These are phyloP conservation scores for Archaeoteleia sp. DNA, from an alignment of 2,888 invertebrate genomes.

Conservation along the genomic window DNA sequence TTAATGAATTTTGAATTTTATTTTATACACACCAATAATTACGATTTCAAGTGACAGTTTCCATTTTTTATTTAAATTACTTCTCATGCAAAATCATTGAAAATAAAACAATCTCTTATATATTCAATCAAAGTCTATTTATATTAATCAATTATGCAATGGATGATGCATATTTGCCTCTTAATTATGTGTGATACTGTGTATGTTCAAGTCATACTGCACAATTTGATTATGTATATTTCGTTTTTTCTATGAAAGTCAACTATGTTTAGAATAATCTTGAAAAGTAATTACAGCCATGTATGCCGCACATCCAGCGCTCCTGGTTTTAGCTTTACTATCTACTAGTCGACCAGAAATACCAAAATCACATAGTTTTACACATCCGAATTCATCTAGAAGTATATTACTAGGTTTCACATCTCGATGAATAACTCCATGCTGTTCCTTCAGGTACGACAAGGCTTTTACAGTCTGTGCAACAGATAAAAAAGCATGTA, in stretches of 20 bases:
- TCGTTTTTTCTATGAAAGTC: no score
- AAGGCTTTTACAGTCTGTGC: constrained; percentile 94
- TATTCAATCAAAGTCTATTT: no score
- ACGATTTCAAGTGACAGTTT: neutral
- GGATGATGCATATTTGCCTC: no score
- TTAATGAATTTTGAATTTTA: no score
- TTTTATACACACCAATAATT: no score
- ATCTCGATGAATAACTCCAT: constrained; percentile 98
- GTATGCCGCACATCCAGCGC: constrained; percentile 98
- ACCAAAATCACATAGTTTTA: constrained; percentile 99
- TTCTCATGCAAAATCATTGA: no score
- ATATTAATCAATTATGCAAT: no score
- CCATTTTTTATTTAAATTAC: constrained; percentile 1
- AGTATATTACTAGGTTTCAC: constrained; percentile 99
- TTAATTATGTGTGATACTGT: no score
- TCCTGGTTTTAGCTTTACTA: constrained; percentile 97
- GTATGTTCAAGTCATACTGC: no score
- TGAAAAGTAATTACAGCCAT: constrained; percentile 99
- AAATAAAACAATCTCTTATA: no score
- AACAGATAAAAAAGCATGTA: constrained; percentile 26
- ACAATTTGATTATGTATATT: no score
- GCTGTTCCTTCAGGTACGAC: constrained; percentile 97
- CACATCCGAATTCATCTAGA: constrained; percentile 94
- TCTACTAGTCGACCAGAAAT: constrained; percentile 98
- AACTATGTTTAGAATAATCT: no score